These are phyloP conservation scores for Achlya flavicornis DNA, from an alignment of 2,888 invertebrate species.

Conservation along the genomic window DNA sequence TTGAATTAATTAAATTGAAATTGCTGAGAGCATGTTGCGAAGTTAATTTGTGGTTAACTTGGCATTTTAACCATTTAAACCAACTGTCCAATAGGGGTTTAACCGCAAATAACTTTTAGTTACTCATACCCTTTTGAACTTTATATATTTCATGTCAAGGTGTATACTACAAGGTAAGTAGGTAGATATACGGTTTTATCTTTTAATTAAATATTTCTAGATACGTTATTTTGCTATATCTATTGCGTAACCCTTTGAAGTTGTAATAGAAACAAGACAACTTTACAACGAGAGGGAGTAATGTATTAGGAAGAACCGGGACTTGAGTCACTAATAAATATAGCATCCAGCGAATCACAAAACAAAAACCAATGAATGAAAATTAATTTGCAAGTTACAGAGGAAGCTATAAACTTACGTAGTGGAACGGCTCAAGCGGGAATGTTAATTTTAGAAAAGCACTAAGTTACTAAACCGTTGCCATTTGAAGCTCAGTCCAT, in stretches of 20 bases:
- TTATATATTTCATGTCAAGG: not conserved
- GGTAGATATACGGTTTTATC: not conserved
- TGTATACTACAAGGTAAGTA: not conserved
- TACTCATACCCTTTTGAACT: slow-evolving; percentile 6
- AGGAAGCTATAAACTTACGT: slow-evolving; percentile 52
- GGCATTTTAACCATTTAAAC: too few relatives aligned
- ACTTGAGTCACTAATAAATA: not conserved
- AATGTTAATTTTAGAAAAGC: slow-evolving; percentile 48
- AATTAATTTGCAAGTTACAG: slow-evolving; percentile 47
- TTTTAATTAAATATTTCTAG: too few relatives aligned
- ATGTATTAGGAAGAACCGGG: not conserved
- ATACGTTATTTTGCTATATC: too few relatives aligned
- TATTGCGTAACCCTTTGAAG: not conserved
- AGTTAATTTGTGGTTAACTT: slow-evolving; percentile 3
- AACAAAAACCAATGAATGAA: slow-evolving; percentile 30
- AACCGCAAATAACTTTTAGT: not conserved
- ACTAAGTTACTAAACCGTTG: slow-evolving; percentile 26
- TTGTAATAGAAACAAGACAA: not conserved
- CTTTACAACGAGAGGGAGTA: not conserved
- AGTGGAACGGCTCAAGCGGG: slow-evolving; percentile 37
- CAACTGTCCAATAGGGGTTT: not conserved
- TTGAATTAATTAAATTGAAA: not conserved
- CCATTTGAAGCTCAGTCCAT: slow-evolving; percentile 22
- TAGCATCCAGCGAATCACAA: not conserved
- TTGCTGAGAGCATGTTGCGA: not conserved